Base-by-base conservation (phyloP, 1,140 invertebrate species). In the Hypsibius dujardini region DNA sequence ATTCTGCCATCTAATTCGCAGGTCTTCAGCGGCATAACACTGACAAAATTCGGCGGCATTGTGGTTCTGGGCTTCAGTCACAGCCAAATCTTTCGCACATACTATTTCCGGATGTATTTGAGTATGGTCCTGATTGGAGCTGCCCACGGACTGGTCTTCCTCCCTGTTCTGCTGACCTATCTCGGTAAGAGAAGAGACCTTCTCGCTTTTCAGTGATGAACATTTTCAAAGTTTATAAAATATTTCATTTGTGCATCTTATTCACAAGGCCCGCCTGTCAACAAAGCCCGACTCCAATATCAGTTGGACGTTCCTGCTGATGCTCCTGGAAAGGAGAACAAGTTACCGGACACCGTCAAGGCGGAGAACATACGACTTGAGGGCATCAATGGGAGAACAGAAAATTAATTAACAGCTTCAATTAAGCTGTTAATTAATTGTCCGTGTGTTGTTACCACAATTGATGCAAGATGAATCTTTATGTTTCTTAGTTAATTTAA, bases 21-120 rank as follows among this genome's bases (percentile, higher is more conserved):
- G 81, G 87, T 94, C 1, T 83, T 96, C 1, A 91, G 89, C 71
- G 93, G 92, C 56, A 96, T 96, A 47, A 95, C 93, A 1, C 79
- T 95, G 14, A 96, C 92, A 0, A 96, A 95, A 79, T 88, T 95
- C 74, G 87, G 86, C 15, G 92, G 93, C 47, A 89, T 95, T 71
- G 84, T 95, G 70, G 87, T 95, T 1, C 78, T 96, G 73, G 90
- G 87, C 0, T 94, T 95, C 78, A 88, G 92, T 0, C 88, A 92
- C 74, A 93, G 91, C 1, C 92, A 96, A 83, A 86, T 96, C 40
- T 95, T 96, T 76, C 84, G 90, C 80, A 84, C 96, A 60, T 96
- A 92, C 76, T 96, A 95, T 78, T 96, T 96, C 79, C 86, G 92
- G 76, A 95, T 95, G 93, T 93, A 94, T 76, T 81, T 95, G 69